These are phyloP conservation scores for Eupithecia centaureata DNA, from an alignment of 2,888 invertebrate species.

Conservation along the genomic window DNA sequence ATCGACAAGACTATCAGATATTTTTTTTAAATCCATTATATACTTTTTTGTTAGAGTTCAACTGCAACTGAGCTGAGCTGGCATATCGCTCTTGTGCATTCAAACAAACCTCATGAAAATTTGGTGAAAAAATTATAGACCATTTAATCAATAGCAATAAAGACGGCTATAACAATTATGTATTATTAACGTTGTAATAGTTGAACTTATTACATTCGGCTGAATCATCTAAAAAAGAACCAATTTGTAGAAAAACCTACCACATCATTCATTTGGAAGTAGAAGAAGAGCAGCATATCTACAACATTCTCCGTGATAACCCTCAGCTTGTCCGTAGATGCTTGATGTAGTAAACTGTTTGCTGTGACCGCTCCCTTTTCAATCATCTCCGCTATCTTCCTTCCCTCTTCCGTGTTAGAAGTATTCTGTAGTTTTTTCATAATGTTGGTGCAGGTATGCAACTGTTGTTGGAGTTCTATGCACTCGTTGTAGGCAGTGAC, in stretches of 20 bases:
- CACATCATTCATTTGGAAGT: slow-evolving; percentile 79
- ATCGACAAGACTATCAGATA: no score
- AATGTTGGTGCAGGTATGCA: slow-evolving; percentile 92
- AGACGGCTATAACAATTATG: no score
- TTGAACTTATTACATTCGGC: no score
- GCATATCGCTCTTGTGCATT: no score
- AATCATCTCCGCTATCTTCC: slow-evolving; percentile 62
- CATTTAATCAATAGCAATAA: no score
- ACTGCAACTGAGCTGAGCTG: no score
- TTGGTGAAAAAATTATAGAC: no score
- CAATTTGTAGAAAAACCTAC: slow-evolving; percentile 53
- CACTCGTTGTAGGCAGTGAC: slow-evolving; percentile 87
- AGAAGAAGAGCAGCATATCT: slow-evolving; percentile 90
- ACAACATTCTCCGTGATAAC: slow-evolving; percentile 92
- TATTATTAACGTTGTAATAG: no score
- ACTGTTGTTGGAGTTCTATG: slow-evolving; percentile 93
- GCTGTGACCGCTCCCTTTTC: slow-evolving; percentile 65
- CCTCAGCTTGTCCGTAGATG: slow-evolving; percentile 92
- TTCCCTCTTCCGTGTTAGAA: slow-evolving; percentile 65
- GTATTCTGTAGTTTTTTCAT: slow-evolving; percentile 88
- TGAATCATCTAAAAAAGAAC: no score
- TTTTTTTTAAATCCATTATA: no score
- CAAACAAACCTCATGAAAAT: no score
- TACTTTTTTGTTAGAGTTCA: no score
- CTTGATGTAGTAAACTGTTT: slow-evolving; percentile 80